Conservation (phyloP, 2,113 vertebrate species). For the Micronycteris hirsuta region DNA sequence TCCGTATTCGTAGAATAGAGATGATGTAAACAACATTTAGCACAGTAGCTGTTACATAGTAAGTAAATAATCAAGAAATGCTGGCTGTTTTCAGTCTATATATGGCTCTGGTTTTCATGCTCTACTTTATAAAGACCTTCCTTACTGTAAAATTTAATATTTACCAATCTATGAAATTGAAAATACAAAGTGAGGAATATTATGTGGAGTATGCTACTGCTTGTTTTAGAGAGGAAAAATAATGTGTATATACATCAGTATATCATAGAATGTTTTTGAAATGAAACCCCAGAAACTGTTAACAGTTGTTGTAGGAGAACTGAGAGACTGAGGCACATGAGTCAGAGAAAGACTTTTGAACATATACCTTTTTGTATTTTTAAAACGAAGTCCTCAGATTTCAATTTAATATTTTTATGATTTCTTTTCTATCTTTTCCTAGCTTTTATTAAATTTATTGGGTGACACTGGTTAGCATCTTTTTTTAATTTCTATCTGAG, state of each 20-base stretch:
- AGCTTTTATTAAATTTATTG: neutral
- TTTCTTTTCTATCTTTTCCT: neutral
- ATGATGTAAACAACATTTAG: neutral
- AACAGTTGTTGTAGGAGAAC: neutral
- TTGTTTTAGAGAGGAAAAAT: slow-evolving; percentile 32
- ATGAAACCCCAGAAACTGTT: neutral
- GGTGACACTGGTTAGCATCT: neutral
- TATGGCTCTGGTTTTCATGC: neutral
- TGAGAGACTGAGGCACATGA: neutral
- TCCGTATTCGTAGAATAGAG: slow-evolving; percentile 18
- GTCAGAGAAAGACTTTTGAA: neutral
- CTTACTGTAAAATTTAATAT: slow-evolving; percentile 18
- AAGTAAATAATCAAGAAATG: neutral
- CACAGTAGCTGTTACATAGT: neutral
- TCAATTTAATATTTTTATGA: neutral
- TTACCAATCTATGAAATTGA: neutral
- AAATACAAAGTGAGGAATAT: neutral
- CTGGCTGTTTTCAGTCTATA: neutral
- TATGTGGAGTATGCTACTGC: neutral
- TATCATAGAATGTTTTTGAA: neutral
- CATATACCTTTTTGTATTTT: neutral
- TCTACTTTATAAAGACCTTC: neutral
- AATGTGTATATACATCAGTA: neutral
- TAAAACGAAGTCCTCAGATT: neutral
- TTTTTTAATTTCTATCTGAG: neutral